A percentile compares a stretch with the other conserved stretches of the same genome.
phyloP scores from a whole-genome alignment of 2,888 invertebrate genomes.

The Pollenia labialis region DNA sequence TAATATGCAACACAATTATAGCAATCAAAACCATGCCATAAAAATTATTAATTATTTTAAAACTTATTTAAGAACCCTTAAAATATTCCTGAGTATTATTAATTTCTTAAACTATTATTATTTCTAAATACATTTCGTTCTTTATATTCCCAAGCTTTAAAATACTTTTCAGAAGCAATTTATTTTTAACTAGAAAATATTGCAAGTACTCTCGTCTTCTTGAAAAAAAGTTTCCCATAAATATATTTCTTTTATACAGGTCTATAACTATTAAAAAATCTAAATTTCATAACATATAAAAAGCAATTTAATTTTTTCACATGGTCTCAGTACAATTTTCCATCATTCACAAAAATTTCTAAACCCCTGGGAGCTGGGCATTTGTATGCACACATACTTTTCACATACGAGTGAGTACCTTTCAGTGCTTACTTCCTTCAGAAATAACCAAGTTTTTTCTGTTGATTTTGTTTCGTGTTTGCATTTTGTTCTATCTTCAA shows the following conservation, averaged over 20 bases:
- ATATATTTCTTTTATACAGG: not conserved
- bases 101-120: too few relatives aligned
- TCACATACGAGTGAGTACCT: not conserved
- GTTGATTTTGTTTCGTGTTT: slow-evolving; percentile 46
- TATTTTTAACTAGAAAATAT: not conserved
- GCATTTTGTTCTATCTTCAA: not conserved
- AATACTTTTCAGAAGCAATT: too few relatives aligned
- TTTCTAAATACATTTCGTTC: too few relatives aligned
- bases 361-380: slow-evolving; percentile 47
- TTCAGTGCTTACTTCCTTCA: slow-evolving; percentile 15
- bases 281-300: slow-evolving; percentile 26
- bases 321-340: slow-evolving; percentile 6
- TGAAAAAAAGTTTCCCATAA: too few relatives aligned
- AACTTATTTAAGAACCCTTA: too few relatives aligned
- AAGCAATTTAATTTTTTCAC: slow-evolving; percentile 16
- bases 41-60: too few relatives aligned
- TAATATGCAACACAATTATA: too few relatives aligned
- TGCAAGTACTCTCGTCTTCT: not conserved
- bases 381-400: not conserved
- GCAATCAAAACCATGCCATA: too few relatives aligned
- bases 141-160: too few relatives aligned
- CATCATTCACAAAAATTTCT: slow-evolving; percentile 18
- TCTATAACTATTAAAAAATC: not conserved
- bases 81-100: too few relatives aligned
- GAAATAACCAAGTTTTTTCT: not conserved